Base-by-base conservation (phyloP, 2,797 vertebrate species). In the Danio kyathit region DNA sequence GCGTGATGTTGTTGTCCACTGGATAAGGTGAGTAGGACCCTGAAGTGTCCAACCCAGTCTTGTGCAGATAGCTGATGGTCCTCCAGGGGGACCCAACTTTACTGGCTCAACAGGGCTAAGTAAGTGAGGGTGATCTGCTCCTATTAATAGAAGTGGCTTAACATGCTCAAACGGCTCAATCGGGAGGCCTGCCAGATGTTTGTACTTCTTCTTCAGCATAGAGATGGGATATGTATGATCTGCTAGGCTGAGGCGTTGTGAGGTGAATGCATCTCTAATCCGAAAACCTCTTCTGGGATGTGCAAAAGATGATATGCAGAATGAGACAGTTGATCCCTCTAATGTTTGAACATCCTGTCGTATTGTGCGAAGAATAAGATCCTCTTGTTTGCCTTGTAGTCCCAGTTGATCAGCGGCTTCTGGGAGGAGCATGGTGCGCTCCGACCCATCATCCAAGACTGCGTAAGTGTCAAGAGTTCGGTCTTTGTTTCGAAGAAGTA, bases 51-150 rank as follows among this genome's bases (percentile, higher is more conserved):
- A 67, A 1, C 72, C 21, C 2, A 75, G n/a, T 6, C 21, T 11
- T 1, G 72, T 75, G 29, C 14, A 41, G 16, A 74, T 38, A n/a
- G 41, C 71, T 57, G 64, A 44, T 7, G 64, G 64, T 19, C 48
- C 57, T 40, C 69, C 48, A 46, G 49, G 59, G 3, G 59, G 59
- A 7, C 69, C 69, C 6, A 73, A 12, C 7, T 13, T 44, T 5
- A 76, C 80, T 0, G 54, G 80, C 17, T 70, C 46, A 0, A 77
- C 10, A 17, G 48, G 80, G 0, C 38, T 64, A 8, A 82, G 44
- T 5, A 75, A 16, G 14, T 75, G 56, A 8, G 65, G 64, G 43
- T 82, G 48, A 10, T 82, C 80, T 2, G 65, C 61, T 0, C 65
- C 74, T 4, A 77, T 71, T 1, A 82, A 51, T 9, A 78, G 10